Evolutionary conservation across 2,113 vertebrate species (phyloP).

Genomic region (Camelus bactrianus): DNA sequence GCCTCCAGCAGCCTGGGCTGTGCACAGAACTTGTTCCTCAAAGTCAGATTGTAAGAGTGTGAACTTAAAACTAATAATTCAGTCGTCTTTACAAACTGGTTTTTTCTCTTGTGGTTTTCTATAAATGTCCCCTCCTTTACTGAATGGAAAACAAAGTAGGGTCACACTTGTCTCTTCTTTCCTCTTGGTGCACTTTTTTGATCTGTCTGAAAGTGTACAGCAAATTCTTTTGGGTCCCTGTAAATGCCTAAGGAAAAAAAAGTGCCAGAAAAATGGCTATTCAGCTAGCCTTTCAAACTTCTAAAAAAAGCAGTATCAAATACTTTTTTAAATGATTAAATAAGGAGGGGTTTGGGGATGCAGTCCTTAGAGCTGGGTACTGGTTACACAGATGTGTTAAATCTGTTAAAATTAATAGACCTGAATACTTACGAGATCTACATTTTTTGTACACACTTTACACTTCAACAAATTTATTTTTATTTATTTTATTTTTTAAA

Average conservation of each 20-base stretch:
- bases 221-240: background rate
- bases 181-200: background rate
- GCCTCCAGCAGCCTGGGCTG: background rate
- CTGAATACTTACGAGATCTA: background rate
- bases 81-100: background rate
- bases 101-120: background rate
- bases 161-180: background rate
- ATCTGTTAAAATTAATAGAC: background rate
- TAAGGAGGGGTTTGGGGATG: background rate
- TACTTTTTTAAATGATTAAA: background rate
- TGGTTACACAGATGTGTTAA: background rate
- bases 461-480: background rate
- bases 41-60: background rate
- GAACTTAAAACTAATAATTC: background rate
- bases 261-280: background rate
- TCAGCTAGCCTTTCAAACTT: background rate
- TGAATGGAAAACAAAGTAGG: background rate
- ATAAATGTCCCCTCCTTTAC: background rate
- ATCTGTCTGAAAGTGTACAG: background rate
- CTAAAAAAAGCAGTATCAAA: background rate
- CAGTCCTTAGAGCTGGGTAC: background rate
- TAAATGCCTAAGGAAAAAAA: conserved; percentile 45
- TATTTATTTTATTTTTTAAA: background rate
- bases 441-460: background rate
- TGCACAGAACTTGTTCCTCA: background rate